These are phyloP conservation scores for Heliconius hewitsoni DNA, from an alignment of 1,140 invertebrate species.

Conservation along the genomic window DNA sequence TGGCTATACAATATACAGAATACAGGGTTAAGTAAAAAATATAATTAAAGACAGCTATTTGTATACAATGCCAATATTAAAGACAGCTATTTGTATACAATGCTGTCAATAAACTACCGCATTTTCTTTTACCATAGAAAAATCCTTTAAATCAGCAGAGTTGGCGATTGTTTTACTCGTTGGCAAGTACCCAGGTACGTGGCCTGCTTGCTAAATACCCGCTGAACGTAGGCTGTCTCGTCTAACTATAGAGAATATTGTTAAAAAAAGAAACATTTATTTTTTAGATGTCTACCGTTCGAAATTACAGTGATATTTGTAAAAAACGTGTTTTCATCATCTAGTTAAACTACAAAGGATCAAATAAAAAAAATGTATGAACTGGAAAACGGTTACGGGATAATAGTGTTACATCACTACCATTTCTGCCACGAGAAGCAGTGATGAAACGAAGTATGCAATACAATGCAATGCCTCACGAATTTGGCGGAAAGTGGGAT, in stretches of 20 bases:
- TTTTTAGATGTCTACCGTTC: background rate
- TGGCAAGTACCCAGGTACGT: slow-evolving; percentile 32
- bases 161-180: slow-evolving; percentile 28
- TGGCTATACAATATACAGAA: too few relatives aligned
- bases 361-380: background rate
- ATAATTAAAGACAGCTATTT: background rate
- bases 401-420: background rate
- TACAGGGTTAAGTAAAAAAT: too few relatives aligned
- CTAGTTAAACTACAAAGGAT: too few relatives aligned
- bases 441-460: too few relatives aligned
- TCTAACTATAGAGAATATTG: slow-evolving; percentile 3
- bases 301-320: background rate
- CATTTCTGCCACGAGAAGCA: background rate
- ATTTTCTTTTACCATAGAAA: slow-evolving; percentile 1
- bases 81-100: background rate
- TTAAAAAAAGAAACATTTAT: background rate
- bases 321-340: too few relatives aligned
- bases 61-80: slow-evolving; percentile 1
- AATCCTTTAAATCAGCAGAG: slow-evolving; percentile 16
- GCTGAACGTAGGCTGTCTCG: slow-evolving; percentile 11
- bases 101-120: background rate
- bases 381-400: background rate
- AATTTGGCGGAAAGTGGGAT: too few relatives aligned
- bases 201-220: slow-evolving; percentile 22
- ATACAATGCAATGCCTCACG: too few relatives aligned